A percentile compares a stretch with the other conserved stretches of the same genome.
These are phyloP conservation scores for Patella pellucida DNA, from an alignment of 2,888 invertebrate genomes.

Conservation along the genomic window DNA sequence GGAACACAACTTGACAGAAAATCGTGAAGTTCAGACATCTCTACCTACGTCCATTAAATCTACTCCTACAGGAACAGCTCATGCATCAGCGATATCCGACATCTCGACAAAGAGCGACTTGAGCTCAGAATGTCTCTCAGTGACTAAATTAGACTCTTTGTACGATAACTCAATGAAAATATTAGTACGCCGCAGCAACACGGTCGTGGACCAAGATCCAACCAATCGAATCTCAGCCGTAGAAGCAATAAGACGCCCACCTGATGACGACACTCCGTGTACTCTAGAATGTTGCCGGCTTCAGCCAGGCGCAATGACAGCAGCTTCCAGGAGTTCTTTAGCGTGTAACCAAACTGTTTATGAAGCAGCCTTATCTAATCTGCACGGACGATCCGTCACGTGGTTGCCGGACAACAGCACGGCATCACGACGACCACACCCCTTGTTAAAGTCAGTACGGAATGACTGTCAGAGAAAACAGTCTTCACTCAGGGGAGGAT, in stretches of 20 bases:
- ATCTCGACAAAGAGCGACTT: not conserved
- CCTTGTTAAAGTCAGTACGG: not conserved
- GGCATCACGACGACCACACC: not conserved
- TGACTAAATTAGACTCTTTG: not conserved
- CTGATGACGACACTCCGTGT: not conserved
- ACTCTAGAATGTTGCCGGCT: not conserved
- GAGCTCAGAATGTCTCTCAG: not conserved
- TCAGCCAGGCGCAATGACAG: not conserved
- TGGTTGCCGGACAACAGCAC: not conserved
- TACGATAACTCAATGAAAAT: not conserved
- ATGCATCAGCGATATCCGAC: not conserved
- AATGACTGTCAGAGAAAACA: not conserved
- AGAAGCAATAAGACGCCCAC: not conserved
- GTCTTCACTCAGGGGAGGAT: not conserved
- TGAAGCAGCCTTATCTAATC: not conserved
- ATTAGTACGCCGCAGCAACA: not conserved
- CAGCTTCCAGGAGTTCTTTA: not conserved
- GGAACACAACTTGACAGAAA: no score
- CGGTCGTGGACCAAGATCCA: not conserved
- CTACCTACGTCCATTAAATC: not conserved
- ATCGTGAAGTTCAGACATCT: constrained; percentile 3
- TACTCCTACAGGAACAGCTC: no score
- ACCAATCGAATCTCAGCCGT: no score
- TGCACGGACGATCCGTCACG: not conserved
- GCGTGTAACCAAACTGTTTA: not conserved